phyloP scores from a whole-genome alignment of 2,888 invertebrate genomes.

The Entomobrya multifasciata region DNA sequence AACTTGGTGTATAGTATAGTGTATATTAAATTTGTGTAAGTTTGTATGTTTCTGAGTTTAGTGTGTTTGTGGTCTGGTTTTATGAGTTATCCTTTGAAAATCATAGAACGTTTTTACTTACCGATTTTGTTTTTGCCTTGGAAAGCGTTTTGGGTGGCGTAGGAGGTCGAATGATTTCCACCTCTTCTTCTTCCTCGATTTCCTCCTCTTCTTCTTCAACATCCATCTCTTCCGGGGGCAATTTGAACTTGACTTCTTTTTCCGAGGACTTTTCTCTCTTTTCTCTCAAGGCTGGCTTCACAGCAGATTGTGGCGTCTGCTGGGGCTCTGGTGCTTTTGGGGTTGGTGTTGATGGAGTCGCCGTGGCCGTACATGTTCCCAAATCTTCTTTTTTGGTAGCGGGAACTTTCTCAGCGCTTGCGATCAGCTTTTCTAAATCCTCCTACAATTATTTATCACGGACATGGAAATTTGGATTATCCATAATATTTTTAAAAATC shows the following conservation, averaged over 20 bases:
- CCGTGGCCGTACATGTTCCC: neutral
- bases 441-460: too few species aligned
- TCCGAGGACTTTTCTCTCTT: conserved; percentile 52
- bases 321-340: conserved; percentile 44
- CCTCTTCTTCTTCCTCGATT: conserved; percentile 80
- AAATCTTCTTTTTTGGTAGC: conserved; percentile 55
- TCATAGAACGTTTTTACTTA: conserved; percentile 41
- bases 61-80: too few species aligned
- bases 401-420: conserved; percentile 51
- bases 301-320: neutral
- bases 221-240: conserved; percentile 79
- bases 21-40: too few species aligned
- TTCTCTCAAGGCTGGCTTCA: conserved; percentile 43
- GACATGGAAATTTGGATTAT: too few species aligned
- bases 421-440: conserved; percentile 63
- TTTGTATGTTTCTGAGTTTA: too few species aligned
- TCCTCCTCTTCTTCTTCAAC: conserved; percentile 80
- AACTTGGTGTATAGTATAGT: too few species aligned
- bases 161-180: conserved; percentile 81
- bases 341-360: neutral
- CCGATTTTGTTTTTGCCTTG: conserved; percentile 75
- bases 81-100: too few species aligned
- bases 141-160: conserved; percentile 80
- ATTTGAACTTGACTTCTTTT: conserved; percentile 77
- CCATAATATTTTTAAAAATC: too few species aligned